A percentile compares a stretch with the other conserved stretches of the same genome.
Evolutionary conservation across 1,140 invertebrate species (phyloP).

Genomic region (Oreohelix idahoensis): DNA sequence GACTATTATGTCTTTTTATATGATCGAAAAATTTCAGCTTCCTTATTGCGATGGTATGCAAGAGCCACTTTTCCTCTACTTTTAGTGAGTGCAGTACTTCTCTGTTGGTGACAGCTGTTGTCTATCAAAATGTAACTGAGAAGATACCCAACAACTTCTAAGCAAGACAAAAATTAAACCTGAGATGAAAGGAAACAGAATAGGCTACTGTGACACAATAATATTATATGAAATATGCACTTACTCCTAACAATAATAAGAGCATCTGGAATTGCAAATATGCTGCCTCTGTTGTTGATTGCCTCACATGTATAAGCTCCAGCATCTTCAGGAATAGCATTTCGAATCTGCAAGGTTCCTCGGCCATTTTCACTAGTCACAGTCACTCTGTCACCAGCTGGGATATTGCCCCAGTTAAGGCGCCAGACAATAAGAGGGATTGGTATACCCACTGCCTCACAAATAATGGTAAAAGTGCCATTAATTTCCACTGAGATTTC

Average conservation of each 20-base stretch:
- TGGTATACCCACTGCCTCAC: slow-evolving; percentile 90
- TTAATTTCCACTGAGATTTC: slow-evolving; percentile 81
- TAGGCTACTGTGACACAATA: too few relatives aligned
- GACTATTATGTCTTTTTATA: too few relatives aligned
- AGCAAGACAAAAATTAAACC: too few relatives aligned
- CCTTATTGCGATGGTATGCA: too few relatives aligned
- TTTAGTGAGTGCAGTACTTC: too few relatives aligned
- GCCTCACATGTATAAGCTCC: slow-evolving; percentile 98
- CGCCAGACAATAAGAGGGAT: slow-evolving; percentile 94
- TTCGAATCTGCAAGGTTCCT: slow-evolving; percentile 85
- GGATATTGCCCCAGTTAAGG: slow-evolving; percentile 95
- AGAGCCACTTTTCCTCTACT: too few relatives aligned
- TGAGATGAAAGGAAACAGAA: too few relatives aligned
- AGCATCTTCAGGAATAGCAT: slow-evolving; percentile 83
- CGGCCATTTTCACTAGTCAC: slow-evolving; percentile 84
- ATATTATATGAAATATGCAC: slow-evolving; percentile 28
- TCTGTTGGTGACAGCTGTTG: too few relatives aligned
- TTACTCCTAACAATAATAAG: slow-evolving; percentile 85
- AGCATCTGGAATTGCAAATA: slow-evolving; percentile 91
- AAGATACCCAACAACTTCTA: too few relatives aligned
- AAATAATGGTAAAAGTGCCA: slow-evolving; percentile 84
- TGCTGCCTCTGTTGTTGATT: slow-evolving; percentile 87
- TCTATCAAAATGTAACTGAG: too few relatives aligned
- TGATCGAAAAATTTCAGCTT: too few relatives aligned
- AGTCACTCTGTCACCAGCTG: slow-evolving; percentile 83